These are phyloP conservation scores for Pararge aegeria DNA, from an alignment of 1,140 invertebrate species.

Conservation along the genomic window DNA sequence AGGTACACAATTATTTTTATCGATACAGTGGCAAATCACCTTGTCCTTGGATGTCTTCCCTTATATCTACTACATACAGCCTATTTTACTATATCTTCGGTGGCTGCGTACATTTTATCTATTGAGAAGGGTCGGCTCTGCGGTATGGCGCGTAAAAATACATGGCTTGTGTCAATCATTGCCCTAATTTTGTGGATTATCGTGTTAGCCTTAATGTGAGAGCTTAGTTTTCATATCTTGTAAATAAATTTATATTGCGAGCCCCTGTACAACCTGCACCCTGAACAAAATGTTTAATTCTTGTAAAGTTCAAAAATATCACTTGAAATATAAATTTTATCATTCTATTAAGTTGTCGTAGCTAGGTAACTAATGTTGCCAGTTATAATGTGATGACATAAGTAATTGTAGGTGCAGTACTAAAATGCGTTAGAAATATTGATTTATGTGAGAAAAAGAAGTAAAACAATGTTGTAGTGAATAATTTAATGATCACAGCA, in stretches of 20 bases:
- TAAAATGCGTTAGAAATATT: not conserved
- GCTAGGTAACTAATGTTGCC: no score
- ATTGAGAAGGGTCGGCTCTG: constrained; percentile 19
- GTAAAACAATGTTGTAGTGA: constrained; percentile 35
- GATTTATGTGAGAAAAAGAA: constrained; percentile 19
- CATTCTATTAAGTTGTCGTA: no score
- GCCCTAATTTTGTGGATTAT: constrained; percentile 7
- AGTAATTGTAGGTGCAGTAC: not conserved
- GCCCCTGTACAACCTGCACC: not conserved
- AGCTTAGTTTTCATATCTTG: not conserved
- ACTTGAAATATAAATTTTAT: no score
- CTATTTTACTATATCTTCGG: not conserved
- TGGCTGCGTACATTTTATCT: not conserved
- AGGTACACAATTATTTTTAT: not conserved
- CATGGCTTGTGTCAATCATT: constrained; percentile 16
- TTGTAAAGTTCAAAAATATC: not conserved
- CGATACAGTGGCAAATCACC: not conserved
- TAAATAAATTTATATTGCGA: not conserved
- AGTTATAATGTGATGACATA: not conserved
- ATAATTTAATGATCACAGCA: constrained; percentile 28
- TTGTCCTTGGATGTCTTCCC: not conserved
- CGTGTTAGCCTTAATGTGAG: not conserved
- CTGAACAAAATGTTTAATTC: not conserved
- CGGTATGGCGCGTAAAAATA: constrained; percentile 24
- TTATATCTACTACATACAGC: not conserved